phyloP scores from a whole-genome alignment of 2,113 vertebrate genomes.

The Hippocampus zosterae region DNA sequence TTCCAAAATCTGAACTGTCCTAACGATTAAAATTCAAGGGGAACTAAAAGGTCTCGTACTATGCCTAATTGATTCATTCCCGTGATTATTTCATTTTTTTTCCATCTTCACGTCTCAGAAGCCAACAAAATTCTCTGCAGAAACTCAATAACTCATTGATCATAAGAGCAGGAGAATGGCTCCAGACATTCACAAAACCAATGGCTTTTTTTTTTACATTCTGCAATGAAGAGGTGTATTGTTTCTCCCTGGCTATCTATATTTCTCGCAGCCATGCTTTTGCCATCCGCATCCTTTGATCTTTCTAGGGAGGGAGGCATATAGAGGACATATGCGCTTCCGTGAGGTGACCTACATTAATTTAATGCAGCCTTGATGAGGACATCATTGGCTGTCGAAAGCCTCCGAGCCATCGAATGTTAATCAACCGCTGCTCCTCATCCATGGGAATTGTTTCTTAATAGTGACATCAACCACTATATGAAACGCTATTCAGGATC shows the following conservation, averaged over 20 bases:
- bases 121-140: neutral
- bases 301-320: neutral
- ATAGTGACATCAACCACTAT: conserved; percentile 8
- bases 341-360: conserved; percentile 3
- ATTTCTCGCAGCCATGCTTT: neutral
- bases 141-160: conserved; percentile 1
- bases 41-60: neutral
- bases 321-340: neutral
- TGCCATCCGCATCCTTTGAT: neutral
- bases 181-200: conserved; percentile 17
- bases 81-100: too few species aligned
- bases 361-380: conserved; percentile 31
- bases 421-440: conserved; percentile 28
- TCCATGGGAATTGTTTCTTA: conserved; percentile 2
- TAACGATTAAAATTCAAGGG: neutral
- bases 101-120: neutral
- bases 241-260: neutral
- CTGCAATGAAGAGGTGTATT: neutral
- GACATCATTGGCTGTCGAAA: conserved; percentile 24
- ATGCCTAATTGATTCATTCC: neutral
- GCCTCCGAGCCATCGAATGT: conserved; percentile 16
- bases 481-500: conserved; percentile 20
- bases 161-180: conserved; percentile 13
- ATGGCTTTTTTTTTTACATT: neutral
- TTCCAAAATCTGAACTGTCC: neutral